A percentile compares a stretch with the other conserved stretches of the same genome.
Evolutionary conservation across 2,113 vertebrate genomes (phyloP).

Genomic region (Irena cyanogastra): DNA sequence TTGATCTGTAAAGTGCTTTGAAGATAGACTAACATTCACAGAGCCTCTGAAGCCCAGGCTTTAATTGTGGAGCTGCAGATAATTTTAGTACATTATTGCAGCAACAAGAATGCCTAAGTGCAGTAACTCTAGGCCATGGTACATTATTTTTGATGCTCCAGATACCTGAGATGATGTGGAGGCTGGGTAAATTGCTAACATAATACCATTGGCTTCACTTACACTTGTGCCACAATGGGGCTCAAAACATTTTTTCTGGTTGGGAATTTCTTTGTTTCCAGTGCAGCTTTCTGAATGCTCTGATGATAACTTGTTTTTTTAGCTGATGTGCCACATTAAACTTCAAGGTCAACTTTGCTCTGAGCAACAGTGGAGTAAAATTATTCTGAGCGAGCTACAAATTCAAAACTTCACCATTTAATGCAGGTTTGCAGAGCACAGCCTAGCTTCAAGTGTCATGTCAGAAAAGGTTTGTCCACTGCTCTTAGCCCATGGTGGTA

Average conservation of each 20-base stretch:
- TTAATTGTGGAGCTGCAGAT: neutral
- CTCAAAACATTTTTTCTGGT: neutral
- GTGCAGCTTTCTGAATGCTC: neutral
- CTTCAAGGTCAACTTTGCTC: neutral
- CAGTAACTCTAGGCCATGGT: neutral
- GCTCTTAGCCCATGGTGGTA: neutral
- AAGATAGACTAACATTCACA: neutral
- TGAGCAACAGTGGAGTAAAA: neutral
- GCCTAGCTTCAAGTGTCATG: fast-evolving
- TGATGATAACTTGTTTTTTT: neutral
- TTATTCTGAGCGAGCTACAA: neutral
- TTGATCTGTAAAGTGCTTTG: neutral
- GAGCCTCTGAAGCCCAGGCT: neutral
- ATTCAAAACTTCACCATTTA: neutral
- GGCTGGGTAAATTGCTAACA: neutral
- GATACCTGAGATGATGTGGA: neutral
- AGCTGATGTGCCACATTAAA: neutral
- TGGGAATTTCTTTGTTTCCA: neutral
- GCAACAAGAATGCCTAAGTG: neutral
- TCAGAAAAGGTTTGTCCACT: neutral
- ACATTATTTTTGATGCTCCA: neutral
- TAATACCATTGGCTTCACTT: neutral
- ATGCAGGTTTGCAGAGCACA: neutral
- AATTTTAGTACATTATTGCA: neutral
- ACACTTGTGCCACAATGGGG: neutral